Percentiles rank a stretch among this genome's conserved stretches.
Evolutionary conservation across 2,113 vertebrate species (phyloP).

Genomic region (Madoqua kirkii): DNA sequence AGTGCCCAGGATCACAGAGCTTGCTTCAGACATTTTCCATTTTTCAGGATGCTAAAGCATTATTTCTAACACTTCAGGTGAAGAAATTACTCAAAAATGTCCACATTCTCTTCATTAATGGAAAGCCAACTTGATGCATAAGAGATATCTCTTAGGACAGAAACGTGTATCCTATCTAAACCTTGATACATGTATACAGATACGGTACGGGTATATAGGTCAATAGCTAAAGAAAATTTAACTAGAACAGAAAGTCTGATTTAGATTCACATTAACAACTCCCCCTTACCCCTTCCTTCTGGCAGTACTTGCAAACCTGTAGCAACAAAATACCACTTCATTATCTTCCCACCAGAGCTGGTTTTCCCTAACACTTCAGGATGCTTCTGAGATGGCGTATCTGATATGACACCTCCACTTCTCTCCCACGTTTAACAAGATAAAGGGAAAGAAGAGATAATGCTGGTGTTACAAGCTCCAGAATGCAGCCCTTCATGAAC

Average conservation of each 20-base stretch:
- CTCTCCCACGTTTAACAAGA: slow-evolving; percentile 54
- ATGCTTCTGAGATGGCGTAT: slow-evolving; percentile 46
- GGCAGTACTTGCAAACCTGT: slow-evolving; percentile 27
- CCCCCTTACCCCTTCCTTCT: slow-evolving; percentile 45
- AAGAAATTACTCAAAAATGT: not conserved
- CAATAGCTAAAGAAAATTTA: slow-evolving; percentile 15
- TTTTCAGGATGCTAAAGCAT: not conserved
- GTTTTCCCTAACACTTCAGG: slow-evolving; percentile 57
- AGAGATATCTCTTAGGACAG: not conserved
- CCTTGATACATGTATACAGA: not conserved
- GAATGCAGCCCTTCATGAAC: slow-evolving; percentile 24
- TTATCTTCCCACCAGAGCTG: slow-evolving; percentile 53
- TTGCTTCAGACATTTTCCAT: not conserved
- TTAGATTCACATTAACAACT: slow-evolving; percentile 47
- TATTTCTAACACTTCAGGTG: not conserved
- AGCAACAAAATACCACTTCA: slow-evolving; percentile 42
- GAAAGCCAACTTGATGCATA: not conserved
- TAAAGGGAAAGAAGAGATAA: slow-evolving; percentile 47
- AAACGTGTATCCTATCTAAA: not conserved
- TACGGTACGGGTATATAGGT: not conserved
- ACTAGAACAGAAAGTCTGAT: slow-evolving; percentile 24
- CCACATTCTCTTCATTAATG: not conserved
- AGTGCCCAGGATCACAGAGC: not conserved
- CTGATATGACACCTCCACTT: slow-evolving; percentile 51
- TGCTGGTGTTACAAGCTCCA: not conserved